Percentiles rank a stretch among this genome's conserved stretches.
Conservation (phyloP, 2,797 vertebrate genomes). For the Pristis pectinata region DNA sequence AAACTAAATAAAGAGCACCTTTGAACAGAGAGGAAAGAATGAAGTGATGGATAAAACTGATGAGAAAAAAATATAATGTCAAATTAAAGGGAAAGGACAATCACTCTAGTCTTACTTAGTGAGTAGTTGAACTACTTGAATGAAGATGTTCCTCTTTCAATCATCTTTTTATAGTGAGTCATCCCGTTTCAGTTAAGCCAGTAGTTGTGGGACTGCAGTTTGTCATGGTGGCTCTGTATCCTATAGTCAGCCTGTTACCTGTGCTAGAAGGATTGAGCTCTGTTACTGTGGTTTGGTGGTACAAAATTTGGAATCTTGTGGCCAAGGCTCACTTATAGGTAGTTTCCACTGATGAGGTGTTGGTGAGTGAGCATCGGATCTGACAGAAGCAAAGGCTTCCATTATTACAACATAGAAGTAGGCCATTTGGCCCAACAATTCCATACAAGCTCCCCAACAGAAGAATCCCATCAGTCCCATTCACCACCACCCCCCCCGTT, state of each 20-base stretch:
- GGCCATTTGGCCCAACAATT: no score
- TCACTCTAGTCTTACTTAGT: background rate
- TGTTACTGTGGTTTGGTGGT: background rate
- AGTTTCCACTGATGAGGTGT: background rate
- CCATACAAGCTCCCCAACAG: no score
- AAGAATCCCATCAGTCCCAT: no score
- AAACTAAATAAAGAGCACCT: background rate
- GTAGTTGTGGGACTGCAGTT: background rate
- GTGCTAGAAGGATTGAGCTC: background rate
- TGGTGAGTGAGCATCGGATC: background rate
- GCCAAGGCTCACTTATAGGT: background rate
- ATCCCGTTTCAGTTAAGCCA: background rate
- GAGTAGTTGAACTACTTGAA: background rate
- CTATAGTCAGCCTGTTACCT: background rate
- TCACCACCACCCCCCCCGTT: no score
- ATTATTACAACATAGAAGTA: no score
- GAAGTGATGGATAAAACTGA: background rate
- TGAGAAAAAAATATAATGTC: background rate
- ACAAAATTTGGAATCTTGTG: background rate
- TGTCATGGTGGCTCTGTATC: background rate
- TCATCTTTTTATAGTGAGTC: background rate
- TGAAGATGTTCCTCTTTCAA: background rate
- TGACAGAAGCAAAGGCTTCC: no score
- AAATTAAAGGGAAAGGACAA: background rate
- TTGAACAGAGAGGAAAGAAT: background rate